A percentile compares a stretch with the other conserved stretches of the same genome.
phyloP scores from a whole-genome alignment of 2,888 invertebrate genomes.

The Eupithecia tripunctaria region DNA sequence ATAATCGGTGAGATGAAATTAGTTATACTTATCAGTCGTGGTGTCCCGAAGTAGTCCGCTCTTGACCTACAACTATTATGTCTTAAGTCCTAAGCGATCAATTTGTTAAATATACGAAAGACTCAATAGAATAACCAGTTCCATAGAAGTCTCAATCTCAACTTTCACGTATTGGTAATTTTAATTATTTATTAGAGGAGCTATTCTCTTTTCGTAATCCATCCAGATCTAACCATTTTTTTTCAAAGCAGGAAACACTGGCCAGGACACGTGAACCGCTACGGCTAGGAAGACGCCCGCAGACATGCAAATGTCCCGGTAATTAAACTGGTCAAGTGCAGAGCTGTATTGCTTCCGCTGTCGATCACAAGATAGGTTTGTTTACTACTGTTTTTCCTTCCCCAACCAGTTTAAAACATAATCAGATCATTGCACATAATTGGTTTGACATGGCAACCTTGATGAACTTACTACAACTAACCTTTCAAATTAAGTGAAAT shows the following conservation, averaged over 20 bases:
- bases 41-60: not conserved
- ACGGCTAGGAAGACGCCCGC: constrained; percentile 27
- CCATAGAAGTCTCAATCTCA: not conserved
- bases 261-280: constrained; percentile 24
- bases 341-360: constrained; percentile 28
- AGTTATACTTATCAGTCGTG: not conserved
- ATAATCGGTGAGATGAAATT: not conserved
- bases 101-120: not conserved
- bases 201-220: not conserved
- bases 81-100: not conserved
- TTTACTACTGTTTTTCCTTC: constrained; percentile 15
- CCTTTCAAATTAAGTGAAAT: not conserved
- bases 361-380: constrained; percentile 23
- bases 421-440: constrained; percentile 13
- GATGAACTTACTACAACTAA: not conserved
- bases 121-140: not conserved
- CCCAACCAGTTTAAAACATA: constrained; percentile 6
- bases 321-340: constrained; percentile 33
- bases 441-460: constrained; percentile 5
- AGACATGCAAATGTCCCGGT: constrained; percentile 33
- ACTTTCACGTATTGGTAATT: not conserved
- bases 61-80: not conserved
- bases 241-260: constrained; percentile 16
- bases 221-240: constrained; percentile 13
- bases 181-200: not conserved